phyloP scores from a whole-genome alignment of 2,113 vertebrate species.

The Neotoma lepida region DNA sequence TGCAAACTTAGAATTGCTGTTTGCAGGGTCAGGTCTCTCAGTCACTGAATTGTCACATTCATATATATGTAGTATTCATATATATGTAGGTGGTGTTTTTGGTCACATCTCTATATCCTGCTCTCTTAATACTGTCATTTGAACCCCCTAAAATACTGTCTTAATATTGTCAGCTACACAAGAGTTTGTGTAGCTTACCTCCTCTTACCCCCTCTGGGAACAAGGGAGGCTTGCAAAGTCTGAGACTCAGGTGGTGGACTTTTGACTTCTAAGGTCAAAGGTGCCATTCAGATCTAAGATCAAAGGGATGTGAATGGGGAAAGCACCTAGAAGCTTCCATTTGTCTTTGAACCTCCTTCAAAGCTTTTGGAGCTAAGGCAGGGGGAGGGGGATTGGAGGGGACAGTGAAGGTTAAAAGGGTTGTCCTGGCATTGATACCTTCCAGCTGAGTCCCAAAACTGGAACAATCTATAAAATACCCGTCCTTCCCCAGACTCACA shows the following conservation, averaged over 20 bases:
- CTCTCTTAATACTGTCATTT: background rate
- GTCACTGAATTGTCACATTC: background rate
- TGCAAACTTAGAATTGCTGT: background rate
- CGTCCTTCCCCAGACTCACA: background rate
- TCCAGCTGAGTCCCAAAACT: background rate
- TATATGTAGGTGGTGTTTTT: background rate
- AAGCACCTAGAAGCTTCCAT: background rate
- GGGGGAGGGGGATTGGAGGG: background rate
- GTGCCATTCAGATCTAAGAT: background rate
- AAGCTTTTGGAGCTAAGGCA: background rate
- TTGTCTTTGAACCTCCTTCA: background rate
- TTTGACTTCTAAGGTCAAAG: constrained; percentile 13
- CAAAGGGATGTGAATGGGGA: background rate
- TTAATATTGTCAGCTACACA: background rate
- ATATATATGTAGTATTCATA: background rate
- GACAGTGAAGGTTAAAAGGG: background rate
- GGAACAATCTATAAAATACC: background rate
- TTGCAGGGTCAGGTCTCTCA: background rate
- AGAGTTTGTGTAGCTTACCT: no score
- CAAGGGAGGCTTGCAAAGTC: background rate
- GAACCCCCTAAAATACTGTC: background rate
- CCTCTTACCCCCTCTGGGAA: background rate
- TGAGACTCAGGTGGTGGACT: background rate
- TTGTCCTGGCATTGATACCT: background rate
- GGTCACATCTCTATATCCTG: background rate